A percentile compares a stretch with the other conserved stretches of the same genome.
Conservation (phyloP, 2,113 vertebrate species). For the Ophthalmolycus amberensis region DNA sequence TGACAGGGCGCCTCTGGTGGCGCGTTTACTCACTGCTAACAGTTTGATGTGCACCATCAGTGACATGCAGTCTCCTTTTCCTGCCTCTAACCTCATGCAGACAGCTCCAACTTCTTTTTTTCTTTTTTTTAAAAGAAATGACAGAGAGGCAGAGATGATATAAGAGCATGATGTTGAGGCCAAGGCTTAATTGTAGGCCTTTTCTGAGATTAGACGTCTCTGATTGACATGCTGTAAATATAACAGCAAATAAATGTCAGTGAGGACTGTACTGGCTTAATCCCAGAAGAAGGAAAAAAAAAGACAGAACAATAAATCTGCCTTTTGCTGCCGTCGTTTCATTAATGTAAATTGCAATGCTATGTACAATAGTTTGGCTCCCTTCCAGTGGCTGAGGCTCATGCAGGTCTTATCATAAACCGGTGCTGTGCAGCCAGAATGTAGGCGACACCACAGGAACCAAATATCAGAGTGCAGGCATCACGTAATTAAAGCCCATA, state of each 20-base stretch:
- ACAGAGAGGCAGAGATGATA: constrained; percentile 38
- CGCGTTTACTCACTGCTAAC: constrained; percentile 59
- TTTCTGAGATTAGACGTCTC: constrained; percentile 77
- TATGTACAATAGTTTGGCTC: constrained; percentile 75
- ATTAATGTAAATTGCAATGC: constrained; percentile 80
- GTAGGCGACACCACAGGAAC: constrained; percentile 68
- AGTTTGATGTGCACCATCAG: constrained; percentile 60
- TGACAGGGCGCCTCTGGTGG: constrained; percentile 81
- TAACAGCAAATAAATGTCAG: constrained; percentile 79
- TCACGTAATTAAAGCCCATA: constrained; percentile 66
- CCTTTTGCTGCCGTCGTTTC: constrained; percentile 75
- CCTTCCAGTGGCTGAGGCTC: constrained; percentile 65
- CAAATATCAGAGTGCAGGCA: constrained; percentile 66
- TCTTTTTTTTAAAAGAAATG: constrained; percentile 1
- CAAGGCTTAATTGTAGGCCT: constrained; percentile 74
- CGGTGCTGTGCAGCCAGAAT: constrained; percentile 45
- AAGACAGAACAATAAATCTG: constrained; percentile 73
- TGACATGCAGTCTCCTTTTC: constrained; percentile 45
- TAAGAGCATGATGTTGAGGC: constrained; percentile 57
- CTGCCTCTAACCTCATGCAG: constrained; percentile 17
- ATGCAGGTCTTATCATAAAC: constrained; percentile 67
- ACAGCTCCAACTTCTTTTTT: constrained; percentile 31
- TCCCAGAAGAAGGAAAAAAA: constrained; percentile 64
- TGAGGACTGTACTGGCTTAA: constrained; percentile 66
- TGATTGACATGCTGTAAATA: constrained; percentile 80